Base-by-base conservation (phyloP, 2,888 invertebrate species). In the Carterocephalus palaemon region DNA sequence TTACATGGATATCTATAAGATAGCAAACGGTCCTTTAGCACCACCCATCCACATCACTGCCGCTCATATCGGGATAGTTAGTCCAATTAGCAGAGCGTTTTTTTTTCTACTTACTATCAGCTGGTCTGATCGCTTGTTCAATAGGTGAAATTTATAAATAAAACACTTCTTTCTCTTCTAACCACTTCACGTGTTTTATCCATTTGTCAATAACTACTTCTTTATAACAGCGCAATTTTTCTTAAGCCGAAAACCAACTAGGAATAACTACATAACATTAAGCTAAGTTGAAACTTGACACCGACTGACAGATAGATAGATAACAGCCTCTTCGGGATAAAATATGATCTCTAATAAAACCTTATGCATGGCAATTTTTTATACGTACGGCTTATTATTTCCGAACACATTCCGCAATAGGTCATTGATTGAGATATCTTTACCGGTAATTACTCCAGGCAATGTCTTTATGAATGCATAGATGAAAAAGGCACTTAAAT, bases 311-410 rank as follows among this genome's bases (percentile, higher is more conserved):
- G 12, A 6, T 10, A 29, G 26, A 29, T 10, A 43, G 13, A 43
- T 36, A 22, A 29, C 26, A 15, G 12, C 34, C 34, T 34, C 28
- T 22, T 33, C 2, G 16, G 5, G 19, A 26, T 43, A 36, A 43
- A 43, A 43, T 28, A 36, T 43, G 9, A 2, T 22, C n/a, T 9
- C 10, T 20, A 34, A 34, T 34, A 34, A 42, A 41, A 19, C 9
- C 31, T 5, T 24, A 34, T 15, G 15, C 33, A 23, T 1, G 26
- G 13, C 8, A 19, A 34, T 34, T 34, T 34, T 28, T 42, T 26
- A 26, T 8, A 31, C 19, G 20, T 13, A 42, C 7, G 10, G 9
- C 2, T 17, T 33, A 8, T 16, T 26, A 13, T 9, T 24, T n/a
- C n/a, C 16, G 17, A 16, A 13, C 26, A 9, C 24, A 42, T 42